Percentiles rank a stretch among this genome's conserved stretches.
Conservation (phyloP, 2,888 invertebrate species). For the Melanostoma scalare region DNA sequence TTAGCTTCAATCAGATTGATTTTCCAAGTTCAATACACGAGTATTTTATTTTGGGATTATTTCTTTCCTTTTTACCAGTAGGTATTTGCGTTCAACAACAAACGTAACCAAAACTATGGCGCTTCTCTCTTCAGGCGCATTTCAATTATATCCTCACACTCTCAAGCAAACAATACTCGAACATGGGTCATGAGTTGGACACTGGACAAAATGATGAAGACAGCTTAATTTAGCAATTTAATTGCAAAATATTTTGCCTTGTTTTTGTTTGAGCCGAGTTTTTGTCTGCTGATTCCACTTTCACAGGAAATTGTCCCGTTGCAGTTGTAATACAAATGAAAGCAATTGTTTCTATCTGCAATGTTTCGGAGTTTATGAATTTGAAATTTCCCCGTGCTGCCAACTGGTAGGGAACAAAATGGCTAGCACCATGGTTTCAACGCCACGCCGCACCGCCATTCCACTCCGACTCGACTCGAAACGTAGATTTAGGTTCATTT, state of each 20-base stretch:
- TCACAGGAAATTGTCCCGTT: slow-evolving; percentile 55
- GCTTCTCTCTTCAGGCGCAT: slow-evolving; percentile 37
- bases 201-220: slow-evolving; percentile 61
- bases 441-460: not conserved
- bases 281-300: slow-evolving; percentile 37
- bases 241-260: slow-evolving; percentile 67
- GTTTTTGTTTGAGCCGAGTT: slow-evolving; percentile 47
- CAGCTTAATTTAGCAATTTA: slow-evolving; percentile 67
- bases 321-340: slow-evolving; percentile 70
- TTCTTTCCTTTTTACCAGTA: not conserved
- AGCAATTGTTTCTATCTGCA: slow-evolving; percentile 65
- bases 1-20: slow-evolving; percentile 60
- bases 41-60: slow-evolving; percentile 34
- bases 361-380: slow-evolving; percentile 67
- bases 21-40: slow-evolving; percentile 38
- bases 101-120: slow-evolving; percentile 20
- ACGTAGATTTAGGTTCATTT: slow-evolving; percentile 66
- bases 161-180: not conserved
- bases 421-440: slow-evolving; percentile 14
- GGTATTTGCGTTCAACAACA: slow-evolving; percentile 31
- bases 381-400: slow-evolving; percentile 56
- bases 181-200: slow-evolving; percentile 34
- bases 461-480: not conserved
- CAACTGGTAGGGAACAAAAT: slow-evolving; percentile 30
- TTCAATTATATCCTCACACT: slow-evolving; percentile 47